Evolutionary conservation across 2,888 invertebrate species (phyloP).

Genomic region (Harpalus rufipes): DNA sequence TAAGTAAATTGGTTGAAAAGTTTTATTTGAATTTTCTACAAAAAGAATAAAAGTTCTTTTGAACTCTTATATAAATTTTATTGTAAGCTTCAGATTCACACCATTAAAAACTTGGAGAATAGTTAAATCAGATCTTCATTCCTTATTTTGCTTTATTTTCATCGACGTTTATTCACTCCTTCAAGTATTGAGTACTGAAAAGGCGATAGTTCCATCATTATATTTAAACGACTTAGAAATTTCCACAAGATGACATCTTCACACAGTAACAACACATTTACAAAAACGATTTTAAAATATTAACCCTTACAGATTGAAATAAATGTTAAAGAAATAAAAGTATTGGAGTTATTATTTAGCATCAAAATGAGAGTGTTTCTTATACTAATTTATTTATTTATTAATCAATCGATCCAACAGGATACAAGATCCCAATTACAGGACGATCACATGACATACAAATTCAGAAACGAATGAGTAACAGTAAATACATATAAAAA

Average conservation of each 20-base stretch:
- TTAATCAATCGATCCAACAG: too few relatives aligned
- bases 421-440: too few relatives aligned
- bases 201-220: conserved; percentile 29
- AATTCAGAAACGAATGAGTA: too few relatives aligned
- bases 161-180: conserved; percentile 24
- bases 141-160: conserved; percentile 46
- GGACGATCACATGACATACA: too few relatives aligned
- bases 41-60: conserved; percentile 42
- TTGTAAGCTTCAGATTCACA: conserved; percentile 43
- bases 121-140: conserved; percentile 50
- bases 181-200: conserved; percentile 17
- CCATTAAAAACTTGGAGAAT: conserved; percentile 51
- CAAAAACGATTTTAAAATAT: too few relatives aligned
- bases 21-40: conserved; percentile 1
- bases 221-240: conserved; percentile 24
- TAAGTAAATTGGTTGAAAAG: conserved; percentile 31
- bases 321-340: too few relatives aligned
- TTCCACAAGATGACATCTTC: conserved; percentile 4
- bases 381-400: too few relatives aligned
- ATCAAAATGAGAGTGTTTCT: too few relatives aligned
- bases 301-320: too few relatives aligned
- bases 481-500: too few relatives aligned
- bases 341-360: too few relatives aligned
- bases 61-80: conserved; percentile 47
- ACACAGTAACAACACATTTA: neutral